Percentiles rank a stretch among this genome's conserved stretches.
These are phyloP conservation scores for Drosophila barbarae DNA, from an alignment of 2,888 invertebrate genomes.

Conservation along the genomic window DNA sequence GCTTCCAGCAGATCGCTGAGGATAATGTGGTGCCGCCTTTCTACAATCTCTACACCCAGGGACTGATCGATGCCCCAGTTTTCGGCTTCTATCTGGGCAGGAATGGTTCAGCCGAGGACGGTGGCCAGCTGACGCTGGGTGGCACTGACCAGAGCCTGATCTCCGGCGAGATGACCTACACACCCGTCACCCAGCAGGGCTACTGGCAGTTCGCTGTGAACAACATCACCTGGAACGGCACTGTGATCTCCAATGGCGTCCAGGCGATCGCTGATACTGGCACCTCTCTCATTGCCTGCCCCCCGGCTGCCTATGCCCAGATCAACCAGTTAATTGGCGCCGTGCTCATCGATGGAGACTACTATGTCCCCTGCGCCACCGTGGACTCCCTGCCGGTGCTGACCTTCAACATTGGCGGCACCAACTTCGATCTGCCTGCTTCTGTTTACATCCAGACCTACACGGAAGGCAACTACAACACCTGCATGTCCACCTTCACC, in stretches of 20 bases:
- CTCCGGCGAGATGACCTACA: slow-evolving; percentile 83
- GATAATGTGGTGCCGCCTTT: slow-evolving; percentile 94
- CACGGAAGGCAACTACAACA: slow-evolving; percentile 80
- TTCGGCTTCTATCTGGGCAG: slow-evolving; percentile 95
- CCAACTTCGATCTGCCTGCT: slow-evolving; percentile 86
- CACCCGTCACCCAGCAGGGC: slow-evolving; percentile 88
- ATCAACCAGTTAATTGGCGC: slow-evolving; percentile 90
- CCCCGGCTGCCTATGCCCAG: slow-evolving; percentile 82
- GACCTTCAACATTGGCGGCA: slow-evolving; percentile 87
- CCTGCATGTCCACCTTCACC: slow-evolving; percentile 94
- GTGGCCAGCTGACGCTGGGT: slow-evolving; percentile 94
- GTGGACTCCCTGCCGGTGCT: slow-evolving; percentile 89
- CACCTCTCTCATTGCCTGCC: slow-evolving; percentile 91
- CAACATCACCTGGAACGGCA: slow-evolving; percentile 81
- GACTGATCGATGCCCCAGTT: slow-evolving; percentile 84
- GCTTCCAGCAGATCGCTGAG: slow-evolving; percentile 90
- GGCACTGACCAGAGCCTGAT: slow-evolving; percentile 95
- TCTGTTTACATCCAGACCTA: slow-evolving; percentile 86
- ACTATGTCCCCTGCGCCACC: slow-evolving; percentile 86
- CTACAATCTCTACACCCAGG: slow-evolving; percentile 92
- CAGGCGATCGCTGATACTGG: slow-evolving; percentile 97
- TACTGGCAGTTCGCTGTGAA: slow-evolving; percentile 99
- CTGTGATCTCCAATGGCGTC: slow-evolving; percentile 86
- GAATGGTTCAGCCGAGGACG: slow-evolving; percentile 85
- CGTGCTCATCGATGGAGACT: slow-evolving; percentile 79